Base-by-base conservation (phyloP, 2,888 invertebrate species). In the Phyllotreta striolata region DNA sequence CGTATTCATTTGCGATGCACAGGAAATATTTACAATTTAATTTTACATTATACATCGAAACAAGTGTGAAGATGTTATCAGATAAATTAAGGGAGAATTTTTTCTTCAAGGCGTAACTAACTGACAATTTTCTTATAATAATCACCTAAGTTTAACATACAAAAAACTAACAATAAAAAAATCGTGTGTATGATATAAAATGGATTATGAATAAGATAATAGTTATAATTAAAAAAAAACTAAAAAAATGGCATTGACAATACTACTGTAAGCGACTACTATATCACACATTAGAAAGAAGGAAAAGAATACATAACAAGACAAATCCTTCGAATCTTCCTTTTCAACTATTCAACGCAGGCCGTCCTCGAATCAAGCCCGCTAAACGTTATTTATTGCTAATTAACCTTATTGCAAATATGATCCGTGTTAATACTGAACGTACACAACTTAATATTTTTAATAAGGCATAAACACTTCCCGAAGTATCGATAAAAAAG, bases 281-380 rank as follows among this genome's bases (percentile, higher is more conserved):
- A 57, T 67, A 67, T 67, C 67, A 67, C 67, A 67, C 64, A 67
- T 64, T 67, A 67, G 67, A 67, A 24, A 24, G 67, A 65, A 67
- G 65, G 64, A 63, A 67, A 64, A 52, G 9, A 67, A 65, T 62
- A 67, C 59, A 58, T 62, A 67, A 59, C 61, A 62, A 64, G 63
- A 67, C 64, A 38, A 40, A 55, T 43, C 55, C 47, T 64, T 56
- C 37, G 38, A 55, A 40, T 58, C 47, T 64, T 56, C 43, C 47
- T 35, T 56, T 59, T 58, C 13, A 13, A 60, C 43, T 60, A 57
- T 9, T 44, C 14, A 52, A 44, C 54, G 44, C 47, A 60, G 60
- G 52, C 14, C 54, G 43, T 37, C n/a, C 44, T 35, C 13, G 44
- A 37, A 14, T 58, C 40, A 39, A 58, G 51, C 39, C n/a, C 14